A percentile compares a stretch with the other conserved stretches of the same genome.
These are phyloP conservation scores for Stigmatopora argus DNA, from an alignment of 2,113 vertebrate genomes.

Conservation along the genomic window DNA sequence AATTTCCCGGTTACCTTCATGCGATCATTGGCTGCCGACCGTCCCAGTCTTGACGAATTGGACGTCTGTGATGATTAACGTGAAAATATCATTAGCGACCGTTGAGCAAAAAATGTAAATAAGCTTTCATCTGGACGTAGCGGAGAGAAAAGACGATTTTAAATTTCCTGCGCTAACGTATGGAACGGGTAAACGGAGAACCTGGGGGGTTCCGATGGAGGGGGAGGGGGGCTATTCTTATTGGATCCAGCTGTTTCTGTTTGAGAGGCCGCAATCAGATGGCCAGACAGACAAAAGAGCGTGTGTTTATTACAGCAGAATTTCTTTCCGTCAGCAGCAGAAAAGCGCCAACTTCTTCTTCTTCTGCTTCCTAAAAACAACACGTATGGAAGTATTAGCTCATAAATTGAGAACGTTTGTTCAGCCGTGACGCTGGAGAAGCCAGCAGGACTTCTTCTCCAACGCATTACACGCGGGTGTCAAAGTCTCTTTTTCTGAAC, in stretches of 20 bases:
- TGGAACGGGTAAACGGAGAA: conserved; percentile 49
- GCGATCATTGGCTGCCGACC: no score
- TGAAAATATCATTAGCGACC: not conserved
- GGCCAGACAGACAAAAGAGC: conserved; percentile 50
- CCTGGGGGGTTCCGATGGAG: not conserved
- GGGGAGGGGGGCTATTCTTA: conserved; percentile 26
- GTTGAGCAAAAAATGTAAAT: conserved; percentile 1
- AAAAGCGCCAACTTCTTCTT: not conserved
- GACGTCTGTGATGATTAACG: no score
- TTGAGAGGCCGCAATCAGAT: conserved; percentile 28
- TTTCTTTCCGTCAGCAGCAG: conserved; percentile 22
- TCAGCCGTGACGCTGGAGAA: no score
- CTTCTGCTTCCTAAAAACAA: not conserved
- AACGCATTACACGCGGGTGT: no score
- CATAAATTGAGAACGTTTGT: not conserved
- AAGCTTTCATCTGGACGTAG: not conserved
- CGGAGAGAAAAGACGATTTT: conserved; percentile 8
- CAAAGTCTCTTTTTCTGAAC: no score
- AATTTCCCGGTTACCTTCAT: no score
- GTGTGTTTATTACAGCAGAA: conserved; percentile 44
- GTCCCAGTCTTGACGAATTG: no score
- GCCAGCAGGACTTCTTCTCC: no score
- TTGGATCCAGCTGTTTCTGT: conserved; percentile 55
- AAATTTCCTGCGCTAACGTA: conserved; percentile 58
- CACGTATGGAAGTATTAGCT: not conserved